phyloP scores from a whole-genome alignment of 2,888 invertebrate genomes.

The Iselma pallidipennis region DNA sequence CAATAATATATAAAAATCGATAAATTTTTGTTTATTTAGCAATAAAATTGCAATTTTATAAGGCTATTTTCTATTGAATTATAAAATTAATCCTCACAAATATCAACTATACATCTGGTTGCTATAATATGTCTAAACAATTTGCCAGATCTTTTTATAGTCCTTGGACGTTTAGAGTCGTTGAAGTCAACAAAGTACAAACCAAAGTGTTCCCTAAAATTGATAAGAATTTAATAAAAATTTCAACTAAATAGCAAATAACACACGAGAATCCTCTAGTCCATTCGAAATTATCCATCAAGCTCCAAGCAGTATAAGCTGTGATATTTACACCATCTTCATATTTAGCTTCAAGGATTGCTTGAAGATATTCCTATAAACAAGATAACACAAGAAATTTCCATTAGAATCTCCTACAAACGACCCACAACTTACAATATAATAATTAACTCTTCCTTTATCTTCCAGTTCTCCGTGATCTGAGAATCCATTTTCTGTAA shows the following conservation, averaged over 20 bases:
- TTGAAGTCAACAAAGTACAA: conserved; percentile 16
- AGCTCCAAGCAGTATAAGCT: conserved; percentile 53
- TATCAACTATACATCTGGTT: conserved; percentile 14
- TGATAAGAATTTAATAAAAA: background rate
- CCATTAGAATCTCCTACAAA: background rate
- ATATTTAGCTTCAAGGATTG: conserved; percentile 46
- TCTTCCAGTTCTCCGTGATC: conserved; percentile 58
- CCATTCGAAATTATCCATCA: conserved; percentile 58
- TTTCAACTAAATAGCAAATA: background rate
- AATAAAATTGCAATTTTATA: background rate
- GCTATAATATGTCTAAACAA: conserved; percentile 13
- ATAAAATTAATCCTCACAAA: conserved; percentile 2
- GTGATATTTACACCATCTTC: conserved; percentile 51
- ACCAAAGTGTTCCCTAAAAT: conserved; percentile 19
- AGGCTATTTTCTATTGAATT: background rate
- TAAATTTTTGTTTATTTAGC: too few relatives aligned
- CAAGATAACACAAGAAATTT: background rate
- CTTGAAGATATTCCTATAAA: conserved; percentile 55
- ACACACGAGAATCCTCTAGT: conserved; percentile 51
- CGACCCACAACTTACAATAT: conserved; percentile 30
- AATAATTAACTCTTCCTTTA: conserved; percentile 56
- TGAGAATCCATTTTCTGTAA: conserved; percentile 64
- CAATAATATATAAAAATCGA: background rate
- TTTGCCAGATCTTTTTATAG: conserved; percentile 12
- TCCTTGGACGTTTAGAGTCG: conserved; percentile 14